These are phyloP conservation scores for Riparia riparia DNA, from an alignment of 2,113 vertebrate species.

Conservation along the genomic window DNA sequence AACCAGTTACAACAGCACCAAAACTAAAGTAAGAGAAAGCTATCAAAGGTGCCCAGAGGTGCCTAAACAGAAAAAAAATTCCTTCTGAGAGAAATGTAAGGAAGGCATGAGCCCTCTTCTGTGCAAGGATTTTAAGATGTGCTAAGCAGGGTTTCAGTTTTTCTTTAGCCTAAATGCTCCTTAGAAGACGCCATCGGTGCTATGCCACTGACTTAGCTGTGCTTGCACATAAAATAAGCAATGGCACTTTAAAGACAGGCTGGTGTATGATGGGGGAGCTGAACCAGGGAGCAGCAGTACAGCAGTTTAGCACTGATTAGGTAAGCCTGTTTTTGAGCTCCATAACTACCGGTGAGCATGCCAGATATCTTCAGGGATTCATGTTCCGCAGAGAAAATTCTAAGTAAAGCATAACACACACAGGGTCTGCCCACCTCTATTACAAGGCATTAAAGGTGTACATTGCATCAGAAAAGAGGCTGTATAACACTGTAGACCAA, in stretches of 20 bases:
- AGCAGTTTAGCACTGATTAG: not conserved
- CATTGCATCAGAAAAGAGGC: accelerated
- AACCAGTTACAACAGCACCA: not conserved
- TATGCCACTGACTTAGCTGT: not conserved
- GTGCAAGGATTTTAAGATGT: not conserved
- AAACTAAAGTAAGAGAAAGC: not conserved
- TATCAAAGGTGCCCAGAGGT: not conserved
- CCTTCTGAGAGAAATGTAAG: not conserved
- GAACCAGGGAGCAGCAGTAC: not conserved
- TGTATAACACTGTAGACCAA: not conserved
- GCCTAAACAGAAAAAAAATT: not conserved
- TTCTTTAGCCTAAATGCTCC: not conserved
- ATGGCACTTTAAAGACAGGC: not conserved
- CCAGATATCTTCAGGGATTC: not conserved
- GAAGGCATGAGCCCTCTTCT: not conserved
- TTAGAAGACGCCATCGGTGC: not conserved
- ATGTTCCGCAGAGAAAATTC: not conserved
- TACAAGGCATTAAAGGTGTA: not conserved
- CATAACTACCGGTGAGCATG: not conserved
- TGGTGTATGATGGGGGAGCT: not conserved
- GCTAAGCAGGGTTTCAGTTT: not conserved
- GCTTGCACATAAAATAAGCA: not conserved
- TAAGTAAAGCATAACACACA: not conserved
- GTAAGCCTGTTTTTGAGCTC: not conserved
- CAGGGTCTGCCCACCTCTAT: not conserved